Evolutionary conservation across 1,140 invertebrate species (phyloP), one percentile per base, ranked within the genome.

Genomic region (Cylas formicarius): DNA sequence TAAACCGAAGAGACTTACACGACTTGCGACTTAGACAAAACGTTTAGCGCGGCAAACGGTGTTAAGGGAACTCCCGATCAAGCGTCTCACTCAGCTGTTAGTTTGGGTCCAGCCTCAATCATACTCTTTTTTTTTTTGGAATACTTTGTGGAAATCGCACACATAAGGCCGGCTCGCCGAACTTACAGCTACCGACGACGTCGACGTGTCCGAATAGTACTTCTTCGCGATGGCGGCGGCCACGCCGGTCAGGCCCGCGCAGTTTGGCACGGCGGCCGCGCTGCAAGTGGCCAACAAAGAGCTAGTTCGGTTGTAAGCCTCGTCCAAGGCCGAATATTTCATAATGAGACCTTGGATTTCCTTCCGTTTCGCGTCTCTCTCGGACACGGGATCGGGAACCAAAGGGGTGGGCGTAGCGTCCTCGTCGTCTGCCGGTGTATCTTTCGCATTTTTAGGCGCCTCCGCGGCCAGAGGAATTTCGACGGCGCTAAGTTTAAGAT

Each of bases 271-370:
- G 42, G 57, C 54, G 51, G 66, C 42, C 57, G 62, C 41, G 58
- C 62, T 49, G 58, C 67, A 51, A 56, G 62, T 54, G 59, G 67
- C 55, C 56, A 61, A 53, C 61, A 65, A 47, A 20, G 66, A 32
- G 28, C 62, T 62, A 2, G 50, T 57, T 16, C 68, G 67, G 33
- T 72, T 70, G 61, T 78, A 77, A 19, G 75, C 71, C 42, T 82
- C 82, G 38, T 84, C 83, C 37, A 83, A 62, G 11, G 77, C 76
- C 0, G 81, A 75, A 59, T 87, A 87, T 51, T 85, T 86, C 67
- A 80, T 72, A 26, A 88, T 85, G 6, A 88, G 65, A 46, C 78
- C 78, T 61, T 84, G 81, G 7, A 90, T 86, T 57, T 90, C 85
- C 50, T 86, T 86, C 3, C 85, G 73, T 50, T 79, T 78, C 10